Evolutionary conservation across 2,888 invertebrate species (phyloP), one percentile per base, ranked within the genome.

Genomic region (Trichogramma evanescens): DNA sequence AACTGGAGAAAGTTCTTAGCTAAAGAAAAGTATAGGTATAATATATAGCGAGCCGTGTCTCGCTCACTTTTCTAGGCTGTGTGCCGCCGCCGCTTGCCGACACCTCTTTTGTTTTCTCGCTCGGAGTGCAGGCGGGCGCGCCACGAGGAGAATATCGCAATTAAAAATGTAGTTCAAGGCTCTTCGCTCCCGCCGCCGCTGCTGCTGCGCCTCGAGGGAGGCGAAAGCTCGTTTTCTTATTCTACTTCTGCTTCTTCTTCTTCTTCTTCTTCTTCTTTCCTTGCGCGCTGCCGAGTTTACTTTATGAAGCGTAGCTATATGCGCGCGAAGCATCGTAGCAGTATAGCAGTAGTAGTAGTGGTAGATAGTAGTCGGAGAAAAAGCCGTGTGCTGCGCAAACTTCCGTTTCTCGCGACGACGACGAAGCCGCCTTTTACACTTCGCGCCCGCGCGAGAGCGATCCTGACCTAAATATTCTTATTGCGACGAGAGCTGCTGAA

Each of bases 91-190:
- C 26, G 26, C 26, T 26, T 26, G 26, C 26, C 26, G 26, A 26
- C 26, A 26, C 26, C 26, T 72, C 73, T 74, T 75, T 77, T 77
- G 76, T 77, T 77, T 76, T 74, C 73, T 72, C 70, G 71, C 70
- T 67, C 67, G 70, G 71, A 64, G 72, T 67, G 66, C 62, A 44
- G 54, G 54, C 40, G 42, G 9, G 9, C 49, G 58, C 39, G 55
- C 58, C 54, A 39, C 61, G 66, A 58, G 58, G 69, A 69, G 70
- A 65, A 72, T 70, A 71, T 71, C 67, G 74, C 74, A 77, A 77
- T 77, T 77, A 77, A 76, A 77, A 77, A 77, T 76, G 72, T 77
- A 77, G 77, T 75, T 77, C 77, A 77, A 77, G 76, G 77, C 73
- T 68, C 66, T 62, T 62, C 61, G 59, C 61, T 54, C 42, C 46